Evolutionary conservation across 2,888 invertebrate species (phyloP), one percentile per base, ranked within the genome.

Genomic region (Polia nebulosa): DNA sequence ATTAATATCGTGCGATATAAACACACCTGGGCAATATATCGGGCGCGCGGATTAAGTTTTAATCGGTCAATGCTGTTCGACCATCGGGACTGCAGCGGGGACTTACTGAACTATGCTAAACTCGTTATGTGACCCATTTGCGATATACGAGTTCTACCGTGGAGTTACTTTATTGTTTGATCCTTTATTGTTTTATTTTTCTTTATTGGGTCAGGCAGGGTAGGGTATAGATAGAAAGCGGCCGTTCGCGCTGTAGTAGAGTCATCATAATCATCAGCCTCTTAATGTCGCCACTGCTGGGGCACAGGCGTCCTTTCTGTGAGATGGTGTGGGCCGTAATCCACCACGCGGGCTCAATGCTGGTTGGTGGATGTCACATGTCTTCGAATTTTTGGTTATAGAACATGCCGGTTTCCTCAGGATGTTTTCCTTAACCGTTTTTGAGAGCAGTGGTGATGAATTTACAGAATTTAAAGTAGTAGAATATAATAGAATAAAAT

Each of bases 31-130:
- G 25, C 39, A 57, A 70, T 70, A 52, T 47, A 65, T 55, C 49
- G 76, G 53, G 53, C 47, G 44, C 20, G 25, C 7, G 58, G 78
- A 75, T 77, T 76, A 73, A 81, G 78, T 84, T 84, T 83, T 80
- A 78, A 84, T 82, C 68, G 74, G 56, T 53, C 58, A 47, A 34
- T 59, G 53, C 74, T 65, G 61, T 67, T 49, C 71, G 70, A 60
- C 58, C 64, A 69, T 74, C 52, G 72, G 60, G 36, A 9, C 32
- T 56, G 44, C 76, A 52, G 20, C 45, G 22, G 29, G 47, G 45
- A 47, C 27, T 60, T 27, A 63, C 56, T 11, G 27, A 62, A 72
- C 62, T 51, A 61, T 71, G 44, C 25, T 25, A 11, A 63, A 67
- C 63, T 67, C 17, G 49, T 65, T 65, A 13, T 25, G 57, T 39